phyloP scores from a whole-genome alignment of 2,797 vertebrate genomes.

The Halcyon badia region DNA sequence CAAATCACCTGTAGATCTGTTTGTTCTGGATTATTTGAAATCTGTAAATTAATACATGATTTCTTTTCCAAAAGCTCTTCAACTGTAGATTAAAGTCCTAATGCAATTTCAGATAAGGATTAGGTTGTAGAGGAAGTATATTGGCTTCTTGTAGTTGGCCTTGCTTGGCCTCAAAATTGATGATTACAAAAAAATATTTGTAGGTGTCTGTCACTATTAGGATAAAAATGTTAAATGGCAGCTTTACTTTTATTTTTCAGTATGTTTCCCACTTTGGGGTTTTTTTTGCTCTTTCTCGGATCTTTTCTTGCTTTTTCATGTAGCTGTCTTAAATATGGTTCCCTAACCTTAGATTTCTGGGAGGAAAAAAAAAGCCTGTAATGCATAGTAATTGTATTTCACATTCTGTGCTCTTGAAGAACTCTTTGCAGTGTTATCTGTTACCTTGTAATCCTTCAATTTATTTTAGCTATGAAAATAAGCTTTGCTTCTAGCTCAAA shows the following conservation, averaged over 20 bases:
- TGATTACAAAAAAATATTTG: not conserved
- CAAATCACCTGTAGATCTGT: not conserved
- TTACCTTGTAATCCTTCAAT: not conserved
- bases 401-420: not conserved
- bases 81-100: not conserved
- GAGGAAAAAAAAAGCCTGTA: not conserved
- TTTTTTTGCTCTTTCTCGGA: not conserved
- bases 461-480: not conserved
- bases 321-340: not conserved
- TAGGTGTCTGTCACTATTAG: not conserved
- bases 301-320: not conserved
- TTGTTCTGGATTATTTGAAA: not conserved
- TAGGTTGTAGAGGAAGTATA: not conserved
- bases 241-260: not conserved
- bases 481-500: not conserved
- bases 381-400: not conserved
- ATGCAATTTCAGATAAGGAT: not conserved
- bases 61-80: not conserved
- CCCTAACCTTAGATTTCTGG: not conserved
- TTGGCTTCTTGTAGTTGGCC: not conserved
- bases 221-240: not conserved
- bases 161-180: not conserved
- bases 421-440: not conserved
- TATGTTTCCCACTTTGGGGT: not conserved
- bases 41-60: not conserved